phyloP scores from a whole-genome alignment of 1,140 invertebrate genomes.

The Heterodera schachtii region DNA sequence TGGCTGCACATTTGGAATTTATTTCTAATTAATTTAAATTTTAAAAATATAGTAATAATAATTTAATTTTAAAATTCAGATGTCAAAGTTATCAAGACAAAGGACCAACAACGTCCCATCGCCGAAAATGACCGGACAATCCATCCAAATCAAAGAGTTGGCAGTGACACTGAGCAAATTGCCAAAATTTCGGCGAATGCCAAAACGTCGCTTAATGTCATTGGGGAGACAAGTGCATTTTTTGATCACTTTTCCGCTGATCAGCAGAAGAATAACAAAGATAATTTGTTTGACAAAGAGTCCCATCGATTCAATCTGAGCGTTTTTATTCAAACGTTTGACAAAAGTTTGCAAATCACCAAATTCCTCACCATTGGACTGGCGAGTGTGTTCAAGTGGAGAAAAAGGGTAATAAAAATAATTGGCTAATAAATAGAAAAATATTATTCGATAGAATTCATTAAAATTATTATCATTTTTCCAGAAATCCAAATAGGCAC shows the following conservation, averaged over 20 bases:
- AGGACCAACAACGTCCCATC: no score
- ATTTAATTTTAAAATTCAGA: no score
- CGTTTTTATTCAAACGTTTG: neutral
- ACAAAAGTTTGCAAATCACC: neutral
- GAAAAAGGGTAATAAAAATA: neutral
- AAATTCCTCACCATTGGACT: neutral
- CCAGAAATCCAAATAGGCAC: no score
- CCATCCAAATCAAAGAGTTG: neutral
- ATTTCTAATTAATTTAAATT: no score
- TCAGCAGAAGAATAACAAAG: neutral
- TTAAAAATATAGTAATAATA: no score
- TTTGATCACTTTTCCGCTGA: neutral
- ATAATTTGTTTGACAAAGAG: neutral
- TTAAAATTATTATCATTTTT: no score
- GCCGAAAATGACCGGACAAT: no score
- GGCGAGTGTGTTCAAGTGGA: neutral
- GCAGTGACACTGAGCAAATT: neutral
- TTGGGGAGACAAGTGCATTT: neutral
- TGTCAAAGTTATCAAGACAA: no score
- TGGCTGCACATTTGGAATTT: no score
- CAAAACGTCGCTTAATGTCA: neutral
- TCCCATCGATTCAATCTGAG: neutral
- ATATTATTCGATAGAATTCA: no score
- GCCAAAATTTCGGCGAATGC: neutral
- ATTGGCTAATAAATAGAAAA: neutral